Evolutionary conservation across 2,797 vertebrate species (phyloP).

Genomic region (Jordanella pulchra): DNA sequence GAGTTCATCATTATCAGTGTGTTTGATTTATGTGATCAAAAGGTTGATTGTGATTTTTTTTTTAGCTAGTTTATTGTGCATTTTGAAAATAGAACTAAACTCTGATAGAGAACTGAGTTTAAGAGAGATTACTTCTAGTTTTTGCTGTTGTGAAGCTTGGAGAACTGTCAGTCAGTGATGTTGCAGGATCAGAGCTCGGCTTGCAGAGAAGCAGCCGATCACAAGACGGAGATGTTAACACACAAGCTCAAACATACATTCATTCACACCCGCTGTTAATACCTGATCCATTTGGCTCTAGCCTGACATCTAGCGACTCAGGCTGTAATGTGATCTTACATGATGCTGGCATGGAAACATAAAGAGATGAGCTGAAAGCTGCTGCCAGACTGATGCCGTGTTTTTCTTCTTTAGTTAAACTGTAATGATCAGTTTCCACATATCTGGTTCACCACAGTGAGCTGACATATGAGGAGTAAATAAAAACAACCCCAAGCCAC

Average conservation of each 20-base stretch:
- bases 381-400: background rate
- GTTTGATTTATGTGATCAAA: constrained; percentile 60
- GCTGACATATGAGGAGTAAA: constrained; percentile 28
- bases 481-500: constrained; percentile 21
- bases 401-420: constrained; percentile 1
- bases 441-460: constrained; percentile 21
- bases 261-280: constrained; percentile 1
- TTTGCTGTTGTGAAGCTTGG: constrained; percentile 9
- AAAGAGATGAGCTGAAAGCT: constrained; percentile 18
- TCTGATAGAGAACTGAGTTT: constrained; percentile 11
- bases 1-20: constrained; percentile 66
- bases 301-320: constrained; percentile 93
- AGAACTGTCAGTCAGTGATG: constrained; percentile 20
- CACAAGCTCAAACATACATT: constrained; percentile 7
- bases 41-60: constrained; percentile 39
- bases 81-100: constrained; percentile 36
- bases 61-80: constrained; percentile 49
- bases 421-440: constrained; percentile 17
- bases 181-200: constrained; percentile 15
- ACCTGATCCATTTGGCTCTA: constrained; percentile 81
- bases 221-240: constrained; percentile 40
- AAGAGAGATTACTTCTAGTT: background rate
- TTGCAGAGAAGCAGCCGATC: constrained; percentile 36
- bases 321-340: constrained; percentile 55
- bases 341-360: constrained; percentile 52